Evolutionary conservation across 2,888 invertebrate genomes (phyloP).

Genomic region (Chelonus formosanus): DNA sequence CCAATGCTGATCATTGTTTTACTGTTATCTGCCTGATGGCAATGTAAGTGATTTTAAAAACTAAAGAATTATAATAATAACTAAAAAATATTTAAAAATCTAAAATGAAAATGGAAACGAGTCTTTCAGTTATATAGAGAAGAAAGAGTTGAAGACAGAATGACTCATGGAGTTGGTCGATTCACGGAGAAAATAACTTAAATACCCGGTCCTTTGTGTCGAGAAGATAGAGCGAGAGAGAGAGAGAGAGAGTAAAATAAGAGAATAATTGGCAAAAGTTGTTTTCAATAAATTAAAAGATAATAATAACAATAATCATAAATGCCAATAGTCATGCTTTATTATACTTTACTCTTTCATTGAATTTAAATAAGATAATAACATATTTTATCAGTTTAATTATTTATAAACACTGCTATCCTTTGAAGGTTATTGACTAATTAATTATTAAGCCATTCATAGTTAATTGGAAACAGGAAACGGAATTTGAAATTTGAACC

Average conservation of each 20-base stretch:
- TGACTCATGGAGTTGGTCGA: slow-evolving; percentile 16
- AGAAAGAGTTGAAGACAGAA: slow-evolving; percentile 8
- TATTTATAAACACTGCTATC: too few species aligned
- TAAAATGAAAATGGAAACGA: slow-evolving; percentile 9
- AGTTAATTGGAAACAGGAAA: too few species aligned
- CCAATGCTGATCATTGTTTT: slow-evolving; percentile 55
- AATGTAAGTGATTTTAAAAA: too few species aligned
- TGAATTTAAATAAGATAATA: too few species aligned
- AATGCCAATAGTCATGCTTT: neutral
- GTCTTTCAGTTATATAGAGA: neutral
- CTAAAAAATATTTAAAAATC: neutral
- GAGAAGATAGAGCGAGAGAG: neutral
- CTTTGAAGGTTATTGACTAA: too few species aligned
- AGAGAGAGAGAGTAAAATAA: neutral
- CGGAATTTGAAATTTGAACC: too few species aligned
- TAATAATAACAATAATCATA: slow-evolving; percentile 5
- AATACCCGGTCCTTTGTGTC: slow-evolving; percentile 18
- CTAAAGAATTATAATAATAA: neutral
- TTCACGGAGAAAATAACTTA: slow-evolving; percentile 17
- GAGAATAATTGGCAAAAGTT: slow-evolving; percentile 19
- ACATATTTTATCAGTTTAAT: too few species aligned
- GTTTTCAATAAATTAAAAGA: slow-evolving; percentile 11
- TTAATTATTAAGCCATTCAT: too few species aligned
- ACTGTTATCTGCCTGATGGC: too few species aligned
- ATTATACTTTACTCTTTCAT: too few species aligned